Base-by-base conservation (phyloP, 2,113 vertebrate species). In the Naja naja region DNA sequence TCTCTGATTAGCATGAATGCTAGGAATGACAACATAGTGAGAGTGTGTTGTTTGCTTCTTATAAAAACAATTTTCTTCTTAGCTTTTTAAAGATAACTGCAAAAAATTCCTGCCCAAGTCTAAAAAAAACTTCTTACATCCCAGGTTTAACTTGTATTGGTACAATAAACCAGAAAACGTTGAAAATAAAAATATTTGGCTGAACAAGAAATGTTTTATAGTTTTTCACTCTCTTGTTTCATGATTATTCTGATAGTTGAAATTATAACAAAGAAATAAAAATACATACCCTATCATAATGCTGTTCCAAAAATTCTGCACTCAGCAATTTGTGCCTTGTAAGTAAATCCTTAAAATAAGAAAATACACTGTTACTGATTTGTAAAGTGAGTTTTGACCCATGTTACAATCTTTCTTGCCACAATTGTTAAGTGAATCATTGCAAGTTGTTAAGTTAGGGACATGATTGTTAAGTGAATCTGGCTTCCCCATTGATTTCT, bases 321-420 rank as follows among this genome's bases (percentile, higher is more conserved):
- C 98, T 98, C 97, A 98, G 97, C 95, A 98, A 97, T 94, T 98
- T 98, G 96, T 98, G 98, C 96, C 98, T 98, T 91, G 98, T 98
- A 94, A 98, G 98, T 94, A 98, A 97, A 97, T 98, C 98, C 98
- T 98, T 95, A 34, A 94, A 96, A 92, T 11, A 87, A 95, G 93
- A 96, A 74, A 97, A 43, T 85, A 94, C 8, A 95, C 22, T 93
- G 89, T 90, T 90, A 90, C 52, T 86, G 12, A 64, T 69, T 69
- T n/a, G 30, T 34, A 34, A 69, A 69, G 64, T 34, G 64, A 69
- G 30, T 69, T 69, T 34, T 34, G 30, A n/a, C 5, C 30, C 30
- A 69, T 34, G 16, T 69, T 34, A 34, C 30, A 34, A 34, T 69
- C 58, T 27, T 60, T 60, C 9, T 60, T 60, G 58, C 25, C 58